These are phyloP conservation scores for Melanotaenia trifasciata DNA, from an alignment of 2,797 vertebrate genomes.

Conservation along the genomic window DNA sequence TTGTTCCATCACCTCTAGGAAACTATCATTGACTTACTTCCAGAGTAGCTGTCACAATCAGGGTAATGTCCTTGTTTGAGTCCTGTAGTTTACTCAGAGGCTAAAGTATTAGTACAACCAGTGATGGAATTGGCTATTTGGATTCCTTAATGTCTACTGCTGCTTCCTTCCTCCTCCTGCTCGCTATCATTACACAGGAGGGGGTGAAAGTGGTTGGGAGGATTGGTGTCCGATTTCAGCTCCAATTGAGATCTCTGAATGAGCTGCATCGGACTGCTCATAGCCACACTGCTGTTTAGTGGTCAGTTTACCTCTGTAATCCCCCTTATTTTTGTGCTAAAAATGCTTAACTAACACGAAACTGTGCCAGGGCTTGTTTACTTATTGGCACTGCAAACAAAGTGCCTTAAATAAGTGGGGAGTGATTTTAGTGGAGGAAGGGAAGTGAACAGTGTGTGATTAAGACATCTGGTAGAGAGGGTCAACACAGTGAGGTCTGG, in stretches of 20 bases:
- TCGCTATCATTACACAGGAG: slow-evolving; percentile 65
- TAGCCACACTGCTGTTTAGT: slow-evolving; percentile 45
- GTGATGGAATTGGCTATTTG: slow-evolving; percentile 56
- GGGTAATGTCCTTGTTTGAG: slow-evolving; percentile 10
- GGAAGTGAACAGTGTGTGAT: slow-evolving; percentile 56
- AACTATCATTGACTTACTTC: slow-evolving; percentile 18
- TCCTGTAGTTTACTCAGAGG: background rate
- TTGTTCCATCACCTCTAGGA: slow-evolving; percentile 5
- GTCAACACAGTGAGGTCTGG: background rate
- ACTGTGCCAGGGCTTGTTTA: slow-evolving; percentile 1
- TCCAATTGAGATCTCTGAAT: slow-evolving; percentile 34
- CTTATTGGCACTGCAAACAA: slow-evolving; percentile 15
- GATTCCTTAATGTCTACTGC: slow-evolving; percentile 60
- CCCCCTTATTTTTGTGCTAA: slow-evolving; percentile 48
- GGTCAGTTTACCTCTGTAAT: slow-evolving; percentile 23
- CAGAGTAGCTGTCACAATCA: background rate
- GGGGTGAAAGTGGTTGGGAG: slow-evolving; percentile 27
- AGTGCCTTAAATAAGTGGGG: slow-evolving; percentile 43
- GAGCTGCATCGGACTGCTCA: slow-evolving; percentile 12
- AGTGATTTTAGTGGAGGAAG: slow-evolving; percentile 30
- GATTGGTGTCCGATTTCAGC: slow-evolving; percentile 49
- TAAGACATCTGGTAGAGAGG: slow-evolving; percentile 71
- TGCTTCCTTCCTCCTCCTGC: slow-evolving; percentile 67
- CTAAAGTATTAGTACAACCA: slow-evolving; percentile 30
- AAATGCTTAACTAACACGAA: slow-evolving; percentile 43